These are phyloP conservation scores for Phengaris alcon DNA, from an alignment of 2,888 invertebrate species.

Conservation along the genomic window DNA sequence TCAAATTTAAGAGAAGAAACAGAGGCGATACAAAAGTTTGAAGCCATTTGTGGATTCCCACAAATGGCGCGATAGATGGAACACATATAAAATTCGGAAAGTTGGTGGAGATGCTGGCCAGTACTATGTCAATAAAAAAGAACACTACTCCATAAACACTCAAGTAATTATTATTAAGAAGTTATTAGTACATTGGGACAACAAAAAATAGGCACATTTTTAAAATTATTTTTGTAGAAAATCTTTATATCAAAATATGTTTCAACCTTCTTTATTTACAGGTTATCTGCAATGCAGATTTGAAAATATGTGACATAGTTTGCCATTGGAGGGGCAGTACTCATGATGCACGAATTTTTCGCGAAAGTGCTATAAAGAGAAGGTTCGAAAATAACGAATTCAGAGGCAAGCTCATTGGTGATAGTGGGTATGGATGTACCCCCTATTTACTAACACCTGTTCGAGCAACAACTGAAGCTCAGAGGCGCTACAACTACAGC, in stretches of 20 bases:
- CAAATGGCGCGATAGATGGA: constrained; percentile 31
- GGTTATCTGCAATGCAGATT: constrained; percentile 2
- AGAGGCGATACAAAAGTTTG: not conserved
- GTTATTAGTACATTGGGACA: not conserved
- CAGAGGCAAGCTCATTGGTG: not conserved
- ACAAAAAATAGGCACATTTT: not conserved
- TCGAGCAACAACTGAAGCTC: too few species aligned
- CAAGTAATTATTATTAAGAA: constrained; percentile 16
- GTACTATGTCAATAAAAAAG: constrained; percentile 31
- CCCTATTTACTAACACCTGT: not conserved
- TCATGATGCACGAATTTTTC: not conserved
- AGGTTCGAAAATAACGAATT: constrained; percentile 11
- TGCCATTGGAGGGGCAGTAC: not conserved
- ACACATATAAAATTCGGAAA: constrained; percentile 4
- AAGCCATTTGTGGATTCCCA: constrained; percentile 27
- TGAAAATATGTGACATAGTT: constrained; percentile 4
- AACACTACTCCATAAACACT: constrained; percentile 29
- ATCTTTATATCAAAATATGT: not conserved
- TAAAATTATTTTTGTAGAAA: not conserved
- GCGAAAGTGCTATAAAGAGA: constrained; percentile 12
- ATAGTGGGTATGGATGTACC: not conserved
- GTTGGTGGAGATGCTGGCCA: constrained; percentile 30
- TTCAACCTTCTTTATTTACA: not conserved
- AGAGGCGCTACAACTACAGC: too few species aligned
- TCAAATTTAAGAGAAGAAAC: constrained; percentile 1